Evolutionary conservation across 2,888 invertebrate species (phyloP), one percentile per base, ranked within the genome.

Genomic region (Antheraea assamensis): DNA sequence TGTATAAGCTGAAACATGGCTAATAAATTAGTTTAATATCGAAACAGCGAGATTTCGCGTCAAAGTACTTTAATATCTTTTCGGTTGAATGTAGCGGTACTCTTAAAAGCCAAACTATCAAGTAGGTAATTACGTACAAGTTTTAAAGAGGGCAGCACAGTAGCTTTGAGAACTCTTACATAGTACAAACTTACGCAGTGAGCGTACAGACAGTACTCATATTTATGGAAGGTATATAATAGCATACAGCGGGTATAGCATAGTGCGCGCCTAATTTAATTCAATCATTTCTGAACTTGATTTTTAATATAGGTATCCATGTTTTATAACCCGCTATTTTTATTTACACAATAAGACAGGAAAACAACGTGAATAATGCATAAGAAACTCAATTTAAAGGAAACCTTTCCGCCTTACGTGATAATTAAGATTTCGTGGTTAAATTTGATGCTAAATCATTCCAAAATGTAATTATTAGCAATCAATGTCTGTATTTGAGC

Each of bases 61-160:
- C 75, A 79, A 80, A 75, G 64, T 64, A 71, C 75, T 76, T 80
- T 77, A 79, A 77, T 72, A 76, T 73, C 75, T 76, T 47, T 0
- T 66, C 72, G 77, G 72, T 74, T 78, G 73, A 76, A 78, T 76
- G 75, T 78, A 78, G 61, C 71, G 71, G 66, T 68, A 71, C 73
- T 75, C 68, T 77, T 78, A 79, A 79, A 82, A 79, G 77, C 64
- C 73, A 72, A 80, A 77, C 75, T 77, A 73, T 74, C 76, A 73
- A 76, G 76, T 76, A 78, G 74, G 75, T 80, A 81, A 78, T 76
- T 75, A 77, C 75, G 71, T 75, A 73, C 76, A 75, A 74, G 75
- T 78, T 77, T 77, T 76, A 78, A 75, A 76, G 76, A 81, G 79
- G 75, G 73, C 30, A 68, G 24, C 61, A 68, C 19, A 0, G 68